A percentile compares a stretch with the other conserved stretches of the same genome.
phyloP scores from a whole-genome alignment of 2,888 invertebrate genomes.

The Machimus rusticus region DNA sequence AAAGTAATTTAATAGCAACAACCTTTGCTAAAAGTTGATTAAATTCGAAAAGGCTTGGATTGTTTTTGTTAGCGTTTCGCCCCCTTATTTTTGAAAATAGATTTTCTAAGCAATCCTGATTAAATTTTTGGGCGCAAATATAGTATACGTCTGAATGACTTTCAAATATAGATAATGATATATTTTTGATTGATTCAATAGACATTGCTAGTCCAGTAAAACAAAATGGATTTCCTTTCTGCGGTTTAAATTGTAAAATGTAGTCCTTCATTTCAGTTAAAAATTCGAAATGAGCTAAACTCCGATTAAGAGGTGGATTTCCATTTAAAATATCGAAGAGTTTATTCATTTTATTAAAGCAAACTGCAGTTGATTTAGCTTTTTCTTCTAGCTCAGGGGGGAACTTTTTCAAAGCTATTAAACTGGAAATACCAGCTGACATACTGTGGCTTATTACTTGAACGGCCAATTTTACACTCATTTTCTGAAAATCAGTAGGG shows the following conservation, averaged over 20 bases:
- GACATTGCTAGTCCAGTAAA: neutral
- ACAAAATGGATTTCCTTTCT: neutral
- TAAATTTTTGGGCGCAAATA: neutral
- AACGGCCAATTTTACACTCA: neutral
- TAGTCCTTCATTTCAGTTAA: neutral
- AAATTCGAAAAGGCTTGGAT: neutral
- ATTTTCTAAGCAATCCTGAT: neutral
- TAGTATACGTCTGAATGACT: neutral
- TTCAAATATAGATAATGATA: neutral
- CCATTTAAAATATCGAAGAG: neutral
- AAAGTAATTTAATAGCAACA: neutral
- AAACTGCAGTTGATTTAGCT: neutral
- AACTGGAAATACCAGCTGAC: neutral
- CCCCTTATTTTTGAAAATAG: neutral
- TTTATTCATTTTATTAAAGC: neutral
- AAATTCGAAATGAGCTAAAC: neutral
- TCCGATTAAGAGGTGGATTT: no score
- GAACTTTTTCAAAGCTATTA: neutral
- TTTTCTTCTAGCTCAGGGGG: neutral
- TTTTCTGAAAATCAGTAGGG: neutral
- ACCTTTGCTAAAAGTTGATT: neutral
- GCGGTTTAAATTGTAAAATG: neutral
- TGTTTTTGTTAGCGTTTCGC: neutral
- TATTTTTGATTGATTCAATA: neutral
- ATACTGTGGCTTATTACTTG: neutral